Evolutionary conservation across 1,140 invertebrate species (phyloP).

Genomic region (Drosophila virilis): DNA sequence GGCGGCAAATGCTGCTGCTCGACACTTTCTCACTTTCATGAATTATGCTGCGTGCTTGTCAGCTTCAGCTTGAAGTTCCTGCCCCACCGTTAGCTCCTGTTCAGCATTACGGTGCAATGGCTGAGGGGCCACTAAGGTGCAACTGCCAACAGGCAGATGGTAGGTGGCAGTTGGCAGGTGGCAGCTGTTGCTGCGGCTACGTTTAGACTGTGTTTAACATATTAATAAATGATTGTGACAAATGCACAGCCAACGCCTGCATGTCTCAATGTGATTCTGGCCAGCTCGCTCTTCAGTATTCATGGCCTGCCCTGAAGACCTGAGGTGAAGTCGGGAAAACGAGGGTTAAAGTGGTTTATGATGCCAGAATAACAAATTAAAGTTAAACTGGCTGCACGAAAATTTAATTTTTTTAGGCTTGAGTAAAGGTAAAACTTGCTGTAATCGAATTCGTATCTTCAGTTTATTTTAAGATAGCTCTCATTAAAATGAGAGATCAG

Average conservation of each 20-base stretch:
- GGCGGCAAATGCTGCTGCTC: slow-evolving; percentile 45
- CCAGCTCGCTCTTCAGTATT: slow-evolving; percentile 16
- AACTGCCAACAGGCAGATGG: slow-evolving; percentile 21
- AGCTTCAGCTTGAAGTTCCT: slow-evolving; percentile 38
- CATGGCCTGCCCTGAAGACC: slow-evolving; percentile 9
- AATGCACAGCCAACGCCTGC: slow-evolving; percentile 51
- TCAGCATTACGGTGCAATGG: slow-evolving; percentile 26
- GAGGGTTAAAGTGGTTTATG: slow-evolving; percentile 24
- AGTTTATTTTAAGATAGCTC: too few relatives aligned
- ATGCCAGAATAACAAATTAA: slow-evolving; percentile 9
- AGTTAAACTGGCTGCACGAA: not conserved
- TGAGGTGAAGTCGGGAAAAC: slow-evolving; percentile 2
- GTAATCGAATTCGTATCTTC: too few relatives aligned
- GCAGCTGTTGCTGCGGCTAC: slow-evolving; percentile 48
- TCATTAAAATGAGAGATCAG: too few relatives aligned
- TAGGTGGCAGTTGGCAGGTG: slow-evolving; percentile 10
- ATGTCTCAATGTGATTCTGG: slow-evolving; percentile 57
- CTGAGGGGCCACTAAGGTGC: slow-evolving; percentile 46
- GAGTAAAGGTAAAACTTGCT: too few relatives aligned
- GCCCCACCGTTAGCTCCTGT: slow-evolving; percentile 30
- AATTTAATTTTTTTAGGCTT: too few relatives aligned
- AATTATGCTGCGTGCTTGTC: slow-evolving; percentile 71
- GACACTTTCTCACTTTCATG: slow-evolving; percentile 56
- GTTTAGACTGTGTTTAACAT: slow-evolving; percentile 69
- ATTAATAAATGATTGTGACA: slow-evolving; percentile 80